A percentile compares a stretch with the other conserved stretches of the same genome.
Evolutionary conservation across 2,113 vertebrate species (phyloP).

Genomic region (Trinectes maculatus): DNA sequence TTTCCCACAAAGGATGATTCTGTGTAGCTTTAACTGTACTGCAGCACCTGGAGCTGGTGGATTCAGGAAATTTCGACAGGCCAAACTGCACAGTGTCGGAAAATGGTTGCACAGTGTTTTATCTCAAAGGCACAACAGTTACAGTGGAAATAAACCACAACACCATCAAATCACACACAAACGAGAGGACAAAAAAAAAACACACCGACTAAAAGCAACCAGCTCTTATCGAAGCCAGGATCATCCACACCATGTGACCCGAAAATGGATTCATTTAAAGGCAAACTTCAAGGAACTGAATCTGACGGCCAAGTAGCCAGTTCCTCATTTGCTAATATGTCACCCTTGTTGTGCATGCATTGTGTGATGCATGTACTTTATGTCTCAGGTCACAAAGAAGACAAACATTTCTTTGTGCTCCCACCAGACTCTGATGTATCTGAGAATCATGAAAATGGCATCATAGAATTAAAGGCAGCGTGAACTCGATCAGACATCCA

Average conservation of each 20-base stretch:
- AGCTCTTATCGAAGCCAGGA: conserved; percentile 20
- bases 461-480: no score
- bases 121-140: not conserved
- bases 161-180: not conserved
- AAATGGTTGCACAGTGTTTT: not conserved
- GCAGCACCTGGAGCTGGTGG: not conserved
- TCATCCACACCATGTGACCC: conserved; percentile 50
- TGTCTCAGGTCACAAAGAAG: conserved; percentile 35
- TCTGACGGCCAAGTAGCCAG: conserved; percentile 81
- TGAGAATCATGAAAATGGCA: no score
- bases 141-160: not conserved
- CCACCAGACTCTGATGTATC: not conserved
- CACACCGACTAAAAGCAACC: not conserved
- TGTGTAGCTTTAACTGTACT: not conserved
- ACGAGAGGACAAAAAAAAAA: not conserved
- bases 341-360: conserved; percentile 42
- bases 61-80: not conserved
- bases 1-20: not conserved
- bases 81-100: not conserved
- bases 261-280: conserved; percentile 69
- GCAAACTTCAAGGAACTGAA: conserved; percentile 84
- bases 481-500: not conserved
- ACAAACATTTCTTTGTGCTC: no score
- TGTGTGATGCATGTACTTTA: conserved; percentile 26
- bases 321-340: conserved; percentile 82